Percentiles rank a stretch among this genome's conserved stretches.
phyloP scores from a whole-genome alignment of 2,113 vertebrate species.

The Sinocyclocheilus anshuiensis region DNA sequence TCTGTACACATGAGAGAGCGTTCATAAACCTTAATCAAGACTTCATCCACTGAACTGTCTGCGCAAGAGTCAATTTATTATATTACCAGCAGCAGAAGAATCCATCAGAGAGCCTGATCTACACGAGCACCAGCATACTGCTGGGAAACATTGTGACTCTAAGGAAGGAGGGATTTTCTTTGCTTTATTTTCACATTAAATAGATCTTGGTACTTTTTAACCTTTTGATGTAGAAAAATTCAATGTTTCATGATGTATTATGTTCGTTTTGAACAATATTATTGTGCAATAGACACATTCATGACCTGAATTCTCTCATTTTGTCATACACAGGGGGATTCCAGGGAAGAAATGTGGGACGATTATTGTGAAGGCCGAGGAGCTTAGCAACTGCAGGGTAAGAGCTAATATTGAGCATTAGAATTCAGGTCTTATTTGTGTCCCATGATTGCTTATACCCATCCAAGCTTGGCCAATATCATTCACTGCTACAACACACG shows the following conservation, averaged over 20 bases:
- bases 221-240: neutral
- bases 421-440: neutral
- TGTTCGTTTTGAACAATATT: neutral
- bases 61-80: neutral
- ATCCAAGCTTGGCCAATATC: neutral
- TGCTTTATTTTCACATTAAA: neutral
- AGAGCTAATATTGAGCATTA: conserved; percentile 61
- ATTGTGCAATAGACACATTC: neutral
- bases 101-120: neutral
- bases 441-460: neutral
- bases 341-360: conserved; percentile 93
- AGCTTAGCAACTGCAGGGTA: conserved; percentile 94
- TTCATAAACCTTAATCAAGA: conserved; percentile 25
- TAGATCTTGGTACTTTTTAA: neutral
- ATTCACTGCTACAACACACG: neutral
- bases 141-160: neutral
- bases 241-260: neutral
- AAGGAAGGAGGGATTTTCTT: neutral
- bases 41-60: neutral
- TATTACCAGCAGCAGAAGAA: neutral
- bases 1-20: neutral
- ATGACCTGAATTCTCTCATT: neutral
- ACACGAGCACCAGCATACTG: neutral
- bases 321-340: conserved; percentile 85
- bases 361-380: conserved; percentile 93